phyloP scores from a whole-genome alignment of 1,140 invertebrate species.

The Orchestia grillus region DNA sequence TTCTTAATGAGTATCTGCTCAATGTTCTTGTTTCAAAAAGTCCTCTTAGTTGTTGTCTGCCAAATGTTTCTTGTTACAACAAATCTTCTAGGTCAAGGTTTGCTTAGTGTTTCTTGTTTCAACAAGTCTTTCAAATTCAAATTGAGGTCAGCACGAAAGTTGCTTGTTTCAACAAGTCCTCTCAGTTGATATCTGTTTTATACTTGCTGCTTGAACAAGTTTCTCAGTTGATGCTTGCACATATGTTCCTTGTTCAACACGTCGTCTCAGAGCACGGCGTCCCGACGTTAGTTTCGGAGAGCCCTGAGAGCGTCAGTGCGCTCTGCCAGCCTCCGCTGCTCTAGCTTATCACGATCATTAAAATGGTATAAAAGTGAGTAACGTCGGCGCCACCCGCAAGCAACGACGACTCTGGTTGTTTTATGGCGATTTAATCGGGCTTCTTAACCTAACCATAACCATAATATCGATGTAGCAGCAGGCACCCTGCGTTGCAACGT shows the following conservation, averaged over 20 bases:
- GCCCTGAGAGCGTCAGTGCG: too few species aligned
- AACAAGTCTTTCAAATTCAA: too few species aligned
- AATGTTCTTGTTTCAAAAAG: too few species aligned
- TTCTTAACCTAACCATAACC: conserved; percentile 14
- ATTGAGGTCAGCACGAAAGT: too few species aligned
- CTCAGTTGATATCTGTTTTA: too few species aligned
- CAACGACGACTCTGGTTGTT: conserved; percentile 2
- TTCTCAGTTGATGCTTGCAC: too few species aligned
- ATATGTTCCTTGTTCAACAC: too few species aligned
- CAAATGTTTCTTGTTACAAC: background rate
- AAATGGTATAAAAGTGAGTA: conserved; percentile 32
- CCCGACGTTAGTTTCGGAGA: too few species aligned
- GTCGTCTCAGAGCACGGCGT: too few species aligned
- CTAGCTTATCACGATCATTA: conserved; percentile 36
- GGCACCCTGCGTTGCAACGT: background rate
- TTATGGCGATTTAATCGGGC: conserved; percentile 48
- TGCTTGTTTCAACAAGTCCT: too few species aligned
- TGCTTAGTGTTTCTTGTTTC: background rate
- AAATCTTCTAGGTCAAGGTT: background rate
- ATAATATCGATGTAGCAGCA: background rate
- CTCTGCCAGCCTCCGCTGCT: background rate
- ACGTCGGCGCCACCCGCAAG: conserved; percentile 30
- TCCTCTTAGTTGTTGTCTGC: background rate
- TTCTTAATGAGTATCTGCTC: too few species aligned
- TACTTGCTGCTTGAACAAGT: too few species aligned